A percentile compares a stretch with the other conserved stretches of the same genome.
Conservation (phyloP, 2,888 invertebrate species). For the Conomelus anceps region DNA sequence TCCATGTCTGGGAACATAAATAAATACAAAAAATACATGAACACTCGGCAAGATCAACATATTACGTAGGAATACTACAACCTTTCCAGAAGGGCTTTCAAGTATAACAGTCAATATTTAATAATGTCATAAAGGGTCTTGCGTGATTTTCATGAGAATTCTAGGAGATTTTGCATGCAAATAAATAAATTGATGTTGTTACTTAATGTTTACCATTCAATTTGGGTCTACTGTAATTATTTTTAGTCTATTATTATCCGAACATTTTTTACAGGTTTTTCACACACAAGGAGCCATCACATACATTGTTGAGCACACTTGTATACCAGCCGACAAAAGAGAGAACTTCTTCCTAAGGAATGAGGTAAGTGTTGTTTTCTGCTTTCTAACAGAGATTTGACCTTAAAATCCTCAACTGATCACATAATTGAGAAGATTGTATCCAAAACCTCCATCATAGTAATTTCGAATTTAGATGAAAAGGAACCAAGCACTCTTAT, state of each 20-base stretch:
- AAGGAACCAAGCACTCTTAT: too few relatives aligned
- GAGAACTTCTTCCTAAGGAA: neutral
- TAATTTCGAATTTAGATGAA: neutral
- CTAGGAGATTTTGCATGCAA: too few relatives aligned
- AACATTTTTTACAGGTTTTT: constrained; percentile 4
- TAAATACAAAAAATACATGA: too few relatives aligned
- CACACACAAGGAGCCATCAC: constrained; percentile 19
- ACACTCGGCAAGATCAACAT: too few relatives aligned
- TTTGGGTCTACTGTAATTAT: too few relatives aligned
- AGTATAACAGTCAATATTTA: too few relatives aligned
- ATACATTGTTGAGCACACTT: constrained; percentile 23
- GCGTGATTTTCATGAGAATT: too few relatives aligned
- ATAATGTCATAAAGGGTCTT: too few relatives aligned
- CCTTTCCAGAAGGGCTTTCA: too few relatives aligned
- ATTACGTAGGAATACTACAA: too few relatives aligned
- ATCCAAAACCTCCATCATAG: neutral
- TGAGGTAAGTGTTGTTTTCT: neutral
- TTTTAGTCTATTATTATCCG: too few relatives aligned
- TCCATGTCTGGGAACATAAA: too few relatives aligned
- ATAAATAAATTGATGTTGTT: neutral
- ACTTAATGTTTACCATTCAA: neutral
- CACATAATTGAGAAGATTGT: neutral
- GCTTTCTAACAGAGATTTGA: neutral
- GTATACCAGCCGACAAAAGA: neutral
- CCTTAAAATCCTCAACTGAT: neutral